Conservation (phyloP, 1,140 invertebrate species). For the Drosophila micromelanica region DNA sequence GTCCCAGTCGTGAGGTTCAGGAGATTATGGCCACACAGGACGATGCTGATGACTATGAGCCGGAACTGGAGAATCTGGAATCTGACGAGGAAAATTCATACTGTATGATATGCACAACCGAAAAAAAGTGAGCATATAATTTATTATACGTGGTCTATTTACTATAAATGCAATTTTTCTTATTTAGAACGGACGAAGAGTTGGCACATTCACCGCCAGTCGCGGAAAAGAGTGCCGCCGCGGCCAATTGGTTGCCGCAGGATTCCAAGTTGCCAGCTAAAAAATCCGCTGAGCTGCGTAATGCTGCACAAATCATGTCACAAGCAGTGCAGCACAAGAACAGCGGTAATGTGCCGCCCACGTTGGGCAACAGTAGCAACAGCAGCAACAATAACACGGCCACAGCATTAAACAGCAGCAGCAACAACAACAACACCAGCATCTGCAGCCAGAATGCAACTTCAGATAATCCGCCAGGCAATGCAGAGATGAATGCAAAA, state of each 20-base stretch:
- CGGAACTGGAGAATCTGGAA: conserved; percentile 63
- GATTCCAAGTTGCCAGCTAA: conserved; percentile 47
- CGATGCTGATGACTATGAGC: conserved; percentile 64
- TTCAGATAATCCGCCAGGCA: conserved; percentile 26
- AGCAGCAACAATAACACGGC: conserved; percentile 55
- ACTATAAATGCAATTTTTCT: not conserved
- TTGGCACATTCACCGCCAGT: conserved; percentile 48
- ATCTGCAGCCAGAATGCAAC: conserved; percentile 32
- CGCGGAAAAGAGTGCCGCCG: conserved; percentile 18
- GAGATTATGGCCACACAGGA: conserved; percentile 89
- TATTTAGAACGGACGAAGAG: conserved; percentile 48
- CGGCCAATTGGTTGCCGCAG: conserved; percentile 59
- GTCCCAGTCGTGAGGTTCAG: conserved; percentile 93
- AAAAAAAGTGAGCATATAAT: conserved; percentile 28
- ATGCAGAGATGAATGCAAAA: conserved; percentile 63
- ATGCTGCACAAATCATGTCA: conserved; percentile 80
- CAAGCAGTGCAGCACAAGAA: conserved; percentile 76
- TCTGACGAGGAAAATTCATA: conserved; percentile 61
- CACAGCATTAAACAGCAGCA: conserved; percentile 52
- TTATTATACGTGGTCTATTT: too few species aligned
- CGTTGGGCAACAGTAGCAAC: conserved; percentile 48
- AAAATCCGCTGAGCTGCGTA: conserved; percentile 76
- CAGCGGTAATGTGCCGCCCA: conserved; percentile 69
- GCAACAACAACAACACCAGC: conserved; percentile 39
- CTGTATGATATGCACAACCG: conserved; percentile 41